A percentile compares a stretch with the other conserved stretches of the same genome.
These are phyloP conservation scores for Thymelicus lineola DNA, from an alignment of 2,888 invertebrate genomes.

Conservation along the genomic window DNA sequence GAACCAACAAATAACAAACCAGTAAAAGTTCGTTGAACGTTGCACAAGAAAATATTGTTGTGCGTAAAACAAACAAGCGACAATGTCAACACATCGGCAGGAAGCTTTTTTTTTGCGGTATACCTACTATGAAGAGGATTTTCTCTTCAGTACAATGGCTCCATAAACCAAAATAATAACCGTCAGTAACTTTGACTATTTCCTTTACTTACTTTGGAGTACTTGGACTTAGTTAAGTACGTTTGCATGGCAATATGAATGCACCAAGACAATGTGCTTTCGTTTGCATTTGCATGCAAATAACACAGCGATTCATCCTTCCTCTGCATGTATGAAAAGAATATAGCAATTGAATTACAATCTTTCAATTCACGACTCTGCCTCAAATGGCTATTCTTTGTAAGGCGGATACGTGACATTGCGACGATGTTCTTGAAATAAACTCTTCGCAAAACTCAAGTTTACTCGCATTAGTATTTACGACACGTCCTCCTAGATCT, in stretches of 20 bases:
- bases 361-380: slow-evolving; percentile 40
- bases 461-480: slow-evolving; percentile 25
- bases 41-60: too few relatives aligned
- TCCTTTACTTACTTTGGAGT: too few relatives aligned
- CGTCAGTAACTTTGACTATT: slow-evolving; percentile 53
- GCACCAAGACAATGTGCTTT: slow-evolving; percentile 66
- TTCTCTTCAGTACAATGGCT: slow-evolving; percentile 46
- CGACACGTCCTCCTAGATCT: slow-evolving; percentile 22
- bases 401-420: slow-evolving; percentile 38
- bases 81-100: slow-evolving; percentile 2
- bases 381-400: slow-evolving; percentile 32
- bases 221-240: slow-evolving; percentile 45
- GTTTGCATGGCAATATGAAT: slow-evolving; percentile 69
- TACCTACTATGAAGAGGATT: slow-evolving; percentile 19
- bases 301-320: slow-evolving; percentile 51
- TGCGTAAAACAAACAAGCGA: too few relatives aligned
- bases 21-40: too few relatives aligned
- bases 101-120: slow-evolving; percentile 14
- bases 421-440: slow-evolving; percentile 33
- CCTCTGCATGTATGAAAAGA: slow-evolving; percentile 47
- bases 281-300: slow-evolving; percentile 63
- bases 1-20: too few relatives aligned
- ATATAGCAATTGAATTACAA: slow-evolving; percentile 41
- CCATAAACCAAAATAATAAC: slow-evolving; percentile 55
- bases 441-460: slow-evolving; percentile 22